phyloP scores from a whole-genome alignment of 1,140 invertebrate genomes.

The Fopius arisanus region DNA sequence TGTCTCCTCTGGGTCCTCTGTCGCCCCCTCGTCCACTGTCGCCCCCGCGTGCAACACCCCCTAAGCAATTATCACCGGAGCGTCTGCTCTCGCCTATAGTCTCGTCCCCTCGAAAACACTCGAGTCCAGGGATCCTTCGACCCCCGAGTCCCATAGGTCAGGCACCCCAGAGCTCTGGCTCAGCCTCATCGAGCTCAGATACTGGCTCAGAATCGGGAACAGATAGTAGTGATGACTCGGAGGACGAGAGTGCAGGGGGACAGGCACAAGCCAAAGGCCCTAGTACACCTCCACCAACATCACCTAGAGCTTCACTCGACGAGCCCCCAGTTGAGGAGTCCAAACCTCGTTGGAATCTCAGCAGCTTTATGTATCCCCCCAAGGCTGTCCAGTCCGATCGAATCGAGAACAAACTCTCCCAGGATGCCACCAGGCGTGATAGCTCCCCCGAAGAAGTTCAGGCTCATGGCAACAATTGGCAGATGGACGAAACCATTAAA shows the following conservation, averaged over 20 bases:
- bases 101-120: constrained; percentile 36
- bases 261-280: constrained; percentile 46
- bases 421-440: constrained; percentile 41
- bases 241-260: constrained; percentile 58
- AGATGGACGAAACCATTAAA: constrained; percentile 49
- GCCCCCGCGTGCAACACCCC: constrained; percentile 30
- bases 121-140: constrained; percentile 40
- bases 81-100: constrained; percentile 35
- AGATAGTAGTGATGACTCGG: constrained; percentile 67
- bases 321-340: constrained; percentile 53
- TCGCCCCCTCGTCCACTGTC: constrained; percentile 44
- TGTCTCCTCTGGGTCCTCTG: constrained; percentile 48
- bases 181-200: constrained; percentile 62
- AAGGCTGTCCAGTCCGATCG: constrained; percentile 45
- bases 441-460: constrained; percentile 27
- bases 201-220: constrained; percentile 64
- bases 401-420: constrained; percentile 47
- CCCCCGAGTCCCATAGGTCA: constrained; percentile 52
- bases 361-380: constrained; percentile 64
- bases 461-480: constrained; percentile 44
- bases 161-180: constrained; percentile 55
- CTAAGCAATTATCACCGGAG: constrained; percentile 38
- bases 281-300: constrained; percentile 53
- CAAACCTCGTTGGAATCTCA: constrained; percentile 66
- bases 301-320: constrained; percentile 52